These are phyloP conservation scores for Ptychobarbus kaznakovi DNA, from an alignment of 2,797 vertebrate species.

Conservation along the genomic window DNA sequence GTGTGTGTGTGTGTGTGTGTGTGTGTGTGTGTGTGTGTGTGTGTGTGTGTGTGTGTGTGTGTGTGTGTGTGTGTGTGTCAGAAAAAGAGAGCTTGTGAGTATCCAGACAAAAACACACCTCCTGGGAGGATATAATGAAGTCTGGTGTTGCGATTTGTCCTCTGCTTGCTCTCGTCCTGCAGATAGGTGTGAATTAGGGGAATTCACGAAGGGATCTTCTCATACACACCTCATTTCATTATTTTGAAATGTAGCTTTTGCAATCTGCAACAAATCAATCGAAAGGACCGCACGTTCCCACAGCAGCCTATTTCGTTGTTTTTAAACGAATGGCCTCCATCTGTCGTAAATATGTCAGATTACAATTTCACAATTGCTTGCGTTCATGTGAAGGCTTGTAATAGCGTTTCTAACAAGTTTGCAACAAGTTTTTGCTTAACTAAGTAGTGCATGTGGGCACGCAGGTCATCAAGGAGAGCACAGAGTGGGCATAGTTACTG, in stretches of 20 bases:
- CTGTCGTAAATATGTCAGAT: conserved; percentile 34
- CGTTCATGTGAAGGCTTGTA: conserved; percentile 13
- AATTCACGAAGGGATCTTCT: conserved; percentile 52
- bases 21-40: neutral
- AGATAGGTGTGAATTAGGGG: conserved; percentile 57
- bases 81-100: conserved; percentile 11
- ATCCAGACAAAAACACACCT: conserved; percentile 45
- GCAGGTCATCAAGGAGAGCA: conserved; percentile 32
- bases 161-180: conserved; percentile 36
- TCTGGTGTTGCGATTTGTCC: conserved; percentile 48
- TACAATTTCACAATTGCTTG: conserved; percentile 12
- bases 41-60: neutral
- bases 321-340: conserved; percentile 39
- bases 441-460: conserved; percentile 32
- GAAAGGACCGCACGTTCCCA: conserved; percentile 1
- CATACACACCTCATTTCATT: conserved; percentile 52
- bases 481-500: conserved; percentile 54
- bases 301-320: conserved; percentile 23
- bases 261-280: conserved; percentile 31
- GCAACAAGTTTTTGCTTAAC: conserved; percentile 32
- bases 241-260: conserved; percentile 54
- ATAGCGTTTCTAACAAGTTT: conserved; percentile 25
- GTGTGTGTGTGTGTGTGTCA: neutral
- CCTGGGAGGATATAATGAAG: conserved; percentile 49
- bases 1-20: neutral